These are phyloP conservation scores for Lagria hirta DNA, from an alignment of 2,888 invertebrate species.

Conservation along the genomic window DNA sequence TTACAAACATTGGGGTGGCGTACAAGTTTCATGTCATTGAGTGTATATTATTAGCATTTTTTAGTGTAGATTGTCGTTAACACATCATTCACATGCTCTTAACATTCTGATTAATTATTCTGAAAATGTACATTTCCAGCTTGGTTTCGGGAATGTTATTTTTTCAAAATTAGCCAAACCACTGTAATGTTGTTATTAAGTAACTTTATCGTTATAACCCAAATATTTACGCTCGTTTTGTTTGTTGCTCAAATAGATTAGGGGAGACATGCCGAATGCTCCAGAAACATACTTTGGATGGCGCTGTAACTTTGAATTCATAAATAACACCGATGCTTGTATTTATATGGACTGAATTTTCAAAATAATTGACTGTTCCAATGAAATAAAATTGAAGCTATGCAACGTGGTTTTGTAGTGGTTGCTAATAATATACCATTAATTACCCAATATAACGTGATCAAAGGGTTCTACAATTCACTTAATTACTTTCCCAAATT, in stretches of 20 bases:
- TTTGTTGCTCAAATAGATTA: constrained; percentile 17
- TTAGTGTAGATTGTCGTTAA: constrained; percentile 1
- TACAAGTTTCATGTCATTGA: background rate
- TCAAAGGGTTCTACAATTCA: no score
- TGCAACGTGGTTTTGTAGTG: no score
- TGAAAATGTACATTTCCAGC: constrained; percentile 15
- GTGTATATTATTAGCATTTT: constrained; percentile 1
- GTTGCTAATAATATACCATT: no score
- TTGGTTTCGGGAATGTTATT: constrained; percentile 4
- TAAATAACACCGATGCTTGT: no score
- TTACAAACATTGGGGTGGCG: background rate
- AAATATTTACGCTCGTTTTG: constrained; percentile 14
- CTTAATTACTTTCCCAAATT: no score
- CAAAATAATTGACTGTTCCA: no score
- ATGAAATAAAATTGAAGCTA: no score
- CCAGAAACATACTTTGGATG: constrained; percentile 10
- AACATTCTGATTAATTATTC: constrained; percentile 15
- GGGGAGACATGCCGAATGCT: constrained; percentile 13
- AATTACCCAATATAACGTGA: no score
- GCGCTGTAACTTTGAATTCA: constrained; percentile 12
- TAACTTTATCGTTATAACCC: constrained; percentile 13
- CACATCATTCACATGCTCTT: constrained; percentile 1
- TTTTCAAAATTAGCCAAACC: background rate
- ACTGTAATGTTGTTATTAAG: background rate
- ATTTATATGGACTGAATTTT: no score